Conservation (phyloP, 2,797 vertebrate species). For the Intellagama lesueurii region DNA sequence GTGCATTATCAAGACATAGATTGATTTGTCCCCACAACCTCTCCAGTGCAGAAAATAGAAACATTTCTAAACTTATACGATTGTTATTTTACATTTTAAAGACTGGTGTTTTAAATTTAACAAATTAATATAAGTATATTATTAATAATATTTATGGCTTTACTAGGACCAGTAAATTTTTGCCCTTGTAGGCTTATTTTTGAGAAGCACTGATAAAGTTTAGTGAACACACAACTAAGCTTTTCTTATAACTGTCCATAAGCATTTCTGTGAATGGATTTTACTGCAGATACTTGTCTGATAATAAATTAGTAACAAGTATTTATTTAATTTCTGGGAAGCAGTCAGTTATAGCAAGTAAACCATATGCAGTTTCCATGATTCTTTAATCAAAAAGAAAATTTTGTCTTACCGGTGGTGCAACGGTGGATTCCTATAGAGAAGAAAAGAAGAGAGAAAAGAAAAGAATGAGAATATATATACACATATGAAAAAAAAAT, state of each 20-base stretch:
- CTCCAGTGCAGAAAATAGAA: background rate
- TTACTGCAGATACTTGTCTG: background rate
- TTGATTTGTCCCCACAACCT: background rate
- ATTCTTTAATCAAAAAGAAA: slow-evolving; percentile 34
- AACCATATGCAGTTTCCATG: slow-evolving; percentile 25
- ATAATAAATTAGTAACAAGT: background rate
- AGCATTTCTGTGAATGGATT: background rate
- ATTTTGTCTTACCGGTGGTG: slow-evolving; percentile 33
- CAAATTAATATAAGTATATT: background rate
- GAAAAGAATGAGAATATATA: slow-evolving; percentile 42
- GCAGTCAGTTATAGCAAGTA: slow-evolving; percentile 24
- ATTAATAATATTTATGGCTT: background rate
- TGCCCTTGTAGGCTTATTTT: background rate
- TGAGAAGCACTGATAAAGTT: background rate
- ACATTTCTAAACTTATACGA: background rate
- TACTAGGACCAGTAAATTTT: background rate
- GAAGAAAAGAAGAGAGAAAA: slow-evolving; percentile 35
- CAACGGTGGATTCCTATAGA: slow-evolving; percentile 17
- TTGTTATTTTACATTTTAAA: background rate
- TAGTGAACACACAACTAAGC: background rate
- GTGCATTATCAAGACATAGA: background rate
- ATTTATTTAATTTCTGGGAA: background rate
- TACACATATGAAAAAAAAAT: slow-evolving; percentile 17
- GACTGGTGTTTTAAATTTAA: background rate
- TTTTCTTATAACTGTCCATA: slow-evolving; percentile 36